These are phyloP conservation scores for Gymnopithys bicolor DNA, from an alignment of 2,797 vertebrate genomes.

Conservation along the genomic window DNA sequence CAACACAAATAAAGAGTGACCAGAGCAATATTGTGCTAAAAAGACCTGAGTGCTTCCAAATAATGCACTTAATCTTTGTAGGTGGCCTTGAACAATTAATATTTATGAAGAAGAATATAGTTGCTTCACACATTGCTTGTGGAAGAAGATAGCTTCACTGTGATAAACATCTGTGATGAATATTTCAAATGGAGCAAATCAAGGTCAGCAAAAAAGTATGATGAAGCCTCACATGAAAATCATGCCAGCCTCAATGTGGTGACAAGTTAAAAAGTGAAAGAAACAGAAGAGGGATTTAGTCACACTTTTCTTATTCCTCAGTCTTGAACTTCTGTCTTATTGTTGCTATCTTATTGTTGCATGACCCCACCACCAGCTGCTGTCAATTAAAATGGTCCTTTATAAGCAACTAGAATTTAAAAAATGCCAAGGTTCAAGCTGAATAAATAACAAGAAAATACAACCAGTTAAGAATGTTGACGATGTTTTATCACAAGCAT, in stretches of 20 bases:
- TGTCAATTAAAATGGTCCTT: not conserved
- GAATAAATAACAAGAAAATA: not conserved
- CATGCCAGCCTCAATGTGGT: not conserved
- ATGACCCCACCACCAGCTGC: not conserved
- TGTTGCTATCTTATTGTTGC: not conserved
- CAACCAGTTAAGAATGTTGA: not conserved
- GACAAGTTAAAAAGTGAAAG: not conserved
- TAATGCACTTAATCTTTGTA: not conserved
- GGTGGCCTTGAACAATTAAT: not conserved
- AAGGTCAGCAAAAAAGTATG: not conserved
- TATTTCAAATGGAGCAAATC: not conserved
- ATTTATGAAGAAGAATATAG: not conserved
- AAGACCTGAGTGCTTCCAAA: not conserved
- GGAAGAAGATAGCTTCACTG: not conserved
- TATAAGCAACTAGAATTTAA: not conserved
- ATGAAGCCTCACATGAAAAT: not conserved
- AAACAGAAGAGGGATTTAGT: not conserved
- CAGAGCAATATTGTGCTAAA: not conserved
- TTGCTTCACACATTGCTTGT: not conserved
- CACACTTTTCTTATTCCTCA: not conserved
- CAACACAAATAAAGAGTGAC: not conserved
- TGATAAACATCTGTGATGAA: not conserved
- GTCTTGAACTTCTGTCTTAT: not conserved
- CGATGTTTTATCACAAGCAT: not conserved
- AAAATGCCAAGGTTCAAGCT: not conserved